A percentile compares a stretch with the other conserved stretches of the same genome.
These are phyloP conservation scores for Drosophila falleni DNA, from an alignment of 2,888 invertebrate genomes.

Conservation along the genomic window DNA sequence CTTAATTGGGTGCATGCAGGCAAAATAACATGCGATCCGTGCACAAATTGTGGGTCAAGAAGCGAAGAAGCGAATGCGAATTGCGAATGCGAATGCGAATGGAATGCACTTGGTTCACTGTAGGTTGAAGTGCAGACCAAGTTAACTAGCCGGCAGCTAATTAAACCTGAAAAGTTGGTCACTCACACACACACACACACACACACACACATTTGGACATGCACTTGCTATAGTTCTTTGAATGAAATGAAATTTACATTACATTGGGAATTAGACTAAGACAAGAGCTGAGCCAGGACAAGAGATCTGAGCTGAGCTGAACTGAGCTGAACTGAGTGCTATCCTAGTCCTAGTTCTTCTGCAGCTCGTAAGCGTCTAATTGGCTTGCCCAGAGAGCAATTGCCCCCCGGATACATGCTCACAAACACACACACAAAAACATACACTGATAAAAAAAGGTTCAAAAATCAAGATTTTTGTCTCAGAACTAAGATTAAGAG, in stretches of 20 bases:
- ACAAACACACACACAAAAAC: background rate
- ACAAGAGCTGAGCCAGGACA: slow-evolving; percentile 22
- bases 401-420: slow-evolving; percentile 26
- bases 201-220: background rate
- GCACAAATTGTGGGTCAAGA: slow-evolving; percentile 59
- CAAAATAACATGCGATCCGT: slow-evolving; percentile 72
- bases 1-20: slow-evolving; percentile 81
- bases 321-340: slow-evolving; percentile 23
- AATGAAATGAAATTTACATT: slow-evolving; percentile 70
- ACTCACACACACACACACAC: slow-evolving; percentile 24
- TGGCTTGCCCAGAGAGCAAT: slow-evolving; percentile 44
- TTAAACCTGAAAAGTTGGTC: slow-evolving; percentile 76
- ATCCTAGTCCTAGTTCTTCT: slow-evolving; percentile 26
- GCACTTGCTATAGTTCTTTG: slow-evolving; percentile 28
- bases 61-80: slow-evolving; percentile 23
- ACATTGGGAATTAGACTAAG: slow-evolving; percentile 74
- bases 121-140: slow-evolving; percentile 51
- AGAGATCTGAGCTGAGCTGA: slow-evolving; percentile 24
- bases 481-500: too few relatives aligned
- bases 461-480: too few relatives aligned
- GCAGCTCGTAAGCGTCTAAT: slow-evolving; percentile 47
- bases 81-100: slow-evolving; percentile 32
- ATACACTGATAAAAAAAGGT: background rate
- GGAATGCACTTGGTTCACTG: slow-evolving; percentile 42
- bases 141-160: slow-evolving; percentile 79